Evolutionary conservation across 1,140 invertebrate species (phyloP), one percentile per base, ranked within the genome.

Genomic region (Drosophila kurseongensis): DNA sequence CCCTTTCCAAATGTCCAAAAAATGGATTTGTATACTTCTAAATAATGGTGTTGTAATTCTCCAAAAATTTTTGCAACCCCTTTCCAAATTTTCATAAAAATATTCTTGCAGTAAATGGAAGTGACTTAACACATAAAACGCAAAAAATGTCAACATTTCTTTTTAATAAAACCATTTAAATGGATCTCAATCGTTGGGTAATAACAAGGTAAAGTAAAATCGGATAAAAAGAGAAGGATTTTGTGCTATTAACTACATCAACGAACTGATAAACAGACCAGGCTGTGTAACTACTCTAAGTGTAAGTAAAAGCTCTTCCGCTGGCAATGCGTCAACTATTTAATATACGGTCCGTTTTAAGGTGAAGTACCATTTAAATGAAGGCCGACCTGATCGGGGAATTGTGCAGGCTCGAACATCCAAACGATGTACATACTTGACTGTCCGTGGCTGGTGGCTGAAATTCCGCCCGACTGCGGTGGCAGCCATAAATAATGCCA

Each of bases 401-500:
- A 44, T 54, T 38, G 60, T 35, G 18, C 7, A n/a, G 7, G 40
- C 41, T 42, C 13, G 41, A 36, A 58, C 14, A 45, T 45, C 40
- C n/a, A 5, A 18, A 10, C 29, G 5, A 16, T 16, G 41, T 18
- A 41, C 14, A 47, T 52, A 48, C 14, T 61, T 52, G 36, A 58
- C 18, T 44, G 38, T 14, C n/a, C 16, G 50, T 27, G 38, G 41
- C 41, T 23, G 40, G 16, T 51, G 36, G 51, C 16, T 29, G 40
- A 74, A 68, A 75, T 56, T 51, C 13, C 63, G 16, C 27, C 52
- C 45, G 44, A 36, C 59, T 51, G 45, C 18, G 72, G 18, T 47
- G 62, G 61, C 35, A 42, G 63, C 50, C 50, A 77, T 77, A 77
- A 77, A 77, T 77, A 68, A 77, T 60, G 40, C 51, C 74, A 60